A percentile compares a stretch with the other conserved stretches of the same genome.
These are phyloP conservation scores for Pseudomyrmex dendroicus DNA, from an alignment of 1,140 invertebrate genomes.

Conservation along the genomic window DNA sequence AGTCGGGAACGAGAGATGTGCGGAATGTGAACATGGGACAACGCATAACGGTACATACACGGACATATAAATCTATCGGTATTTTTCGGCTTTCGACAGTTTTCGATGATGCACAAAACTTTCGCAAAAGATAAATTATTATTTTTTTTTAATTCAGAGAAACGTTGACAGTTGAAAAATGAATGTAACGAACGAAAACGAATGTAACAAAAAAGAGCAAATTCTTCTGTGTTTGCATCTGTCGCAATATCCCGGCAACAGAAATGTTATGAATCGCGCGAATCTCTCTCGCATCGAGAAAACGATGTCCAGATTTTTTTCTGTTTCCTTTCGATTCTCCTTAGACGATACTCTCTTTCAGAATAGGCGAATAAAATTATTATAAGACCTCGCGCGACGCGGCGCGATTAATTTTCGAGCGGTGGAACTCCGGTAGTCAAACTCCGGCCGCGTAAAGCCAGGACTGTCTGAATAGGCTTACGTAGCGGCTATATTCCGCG, in stretches of 20 bases:
- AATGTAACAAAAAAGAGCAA: not conserved
- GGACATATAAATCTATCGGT: constrained; percentile 1
- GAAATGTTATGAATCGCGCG: not conserved
- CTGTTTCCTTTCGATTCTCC: constrained; percentile 32
- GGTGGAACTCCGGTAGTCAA: constrained; percentile 78
- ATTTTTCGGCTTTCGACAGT: not conserved
- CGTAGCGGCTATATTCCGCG: constrained; percentile 53
- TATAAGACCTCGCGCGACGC: constrained; percentile 77
- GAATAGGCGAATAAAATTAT: constrained; percentile 78
- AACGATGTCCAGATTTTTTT: not conserved
- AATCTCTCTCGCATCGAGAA: too few species aligned
- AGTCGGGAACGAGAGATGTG: not conserved
- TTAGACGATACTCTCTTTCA: constrained; percentile 64
- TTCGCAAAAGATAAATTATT: too few species aligned
- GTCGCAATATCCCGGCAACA: not conserved
- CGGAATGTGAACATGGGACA: not conserved
- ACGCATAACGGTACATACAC: constrained; percentile 1
- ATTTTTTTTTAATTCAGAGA: not conserved
- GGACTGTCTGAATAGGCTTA: constrained; percentile 78
- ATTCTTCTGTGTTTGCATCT: not conserved
- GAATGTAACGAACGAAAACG: too few species aligned
- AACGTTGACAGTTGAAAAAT: constrained; percentile 10
- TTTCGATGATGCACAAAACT: not conserved
- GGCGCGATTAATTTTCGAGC: constrained; percentile 78
- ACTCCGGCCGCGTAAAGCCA: constrained; percentile 73